Evolutionary conservation across 2,113 vertebrate species (phyloP).

Genomic region (Acrocephalus kingi): DNA sequence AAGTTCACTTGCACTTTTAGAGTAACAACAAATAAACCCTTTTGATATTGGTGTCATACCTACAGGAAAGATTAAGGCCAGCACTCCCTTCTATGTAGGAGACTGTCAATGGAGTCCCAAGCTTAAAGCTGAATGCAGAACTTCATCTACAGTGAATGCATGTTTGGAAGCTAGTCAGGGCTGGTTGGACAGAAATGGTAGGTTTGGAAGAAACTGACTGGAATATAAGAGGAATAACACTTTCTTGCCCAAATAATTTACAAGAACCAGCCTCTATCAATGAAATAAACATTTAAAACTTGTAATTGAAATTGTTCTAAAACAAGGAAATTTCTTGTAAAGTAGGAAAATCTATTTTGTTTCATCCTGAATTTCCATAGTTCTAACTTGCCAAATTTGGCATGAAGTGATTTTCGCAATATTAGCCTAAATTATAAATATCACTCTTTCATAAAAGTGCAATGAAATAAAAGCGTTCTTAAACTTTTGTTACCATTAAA

Average conservation of each 20-base stretch:
- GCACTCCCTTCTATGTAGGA: not conserved
- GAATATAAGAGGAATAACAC: not conserved
- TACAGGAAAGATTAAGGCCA: not conserved
- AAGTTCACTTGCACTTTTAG: not conserved
- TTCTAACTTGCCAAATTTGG: not conserved
- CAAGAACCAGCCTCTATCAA: not conserved
- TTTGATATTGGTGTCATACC: not conserved
- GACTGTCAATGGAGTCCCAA: not conserved
- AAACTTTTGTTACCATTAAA: not conserved
- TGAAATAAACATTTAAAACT: not conserved
- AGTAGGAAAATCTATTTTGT: not conserved
- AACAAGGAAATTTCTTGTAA: not conserved
- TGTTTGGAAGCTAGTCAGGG: not conserved
- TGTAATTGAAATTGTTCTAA: not conserved
- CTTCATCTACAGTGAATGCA: not conserved
- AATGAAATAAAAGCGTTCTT: not conserved
- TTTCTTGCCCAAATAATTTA: not conserved
- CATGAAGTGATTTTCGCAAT: conserved; percentile 2
- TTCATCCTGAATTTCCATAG: not conserved
- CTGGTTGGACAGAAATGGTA: not conserved
- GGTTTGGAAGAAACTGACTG: not conserved
- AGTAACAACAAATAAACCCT: not conserved
- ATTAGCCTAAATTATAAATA: not conserved
- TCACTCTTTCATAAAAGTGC: not conserved
- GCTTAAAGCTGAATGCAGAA: not conserved